Evolutionary conservation across 2,113 vertebrate genomes (phyloP).

Genomic region (Romanogobio albipinnatus): DNA sequence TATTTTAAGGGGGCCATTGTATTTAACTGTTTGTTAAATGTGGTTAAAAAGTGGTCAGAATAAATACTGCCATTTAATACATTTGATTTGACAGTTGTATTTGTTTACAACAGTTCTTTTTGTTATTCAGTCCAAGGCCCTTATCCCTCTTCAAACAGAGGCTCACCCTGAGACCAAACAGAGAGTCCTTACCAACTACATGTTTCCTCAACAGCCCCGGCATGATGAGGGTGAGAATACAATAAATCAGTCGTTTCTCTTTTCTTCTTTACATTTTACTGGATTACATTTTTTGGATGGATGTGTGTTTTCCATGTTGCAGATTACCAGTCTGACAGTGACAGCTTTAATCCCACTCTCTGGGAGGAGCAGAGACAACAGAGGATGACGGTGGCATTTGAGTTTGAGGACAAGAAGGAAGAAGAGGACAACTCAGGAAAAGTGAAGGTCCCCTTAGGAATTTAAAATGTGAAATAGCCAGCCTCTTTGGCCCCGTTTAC

Average conservation of each 20-base stretch:
- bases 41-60: not conserved
- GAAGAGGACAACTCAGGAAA: conserved; percentile 94
- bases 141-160: conserved; percentile 98
- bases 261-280: conserved; percentile 7
- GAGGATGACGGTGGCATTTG: conserved; percentile 98
- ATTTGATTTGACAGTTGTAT: not conserved
- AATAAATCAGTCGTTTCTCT: not conserved
- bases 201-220: conserved; percentile 98
- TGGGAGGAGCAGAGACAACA: conserved; percentile 99
- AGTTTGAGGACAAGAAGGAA: conserved; percentile 98
- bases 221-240: conserved; percentile 88
- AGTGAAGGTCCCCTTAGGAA: conserved; percentile 77
- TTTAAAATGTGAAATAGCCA: not conserved
- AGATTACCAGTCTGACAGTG: conserved; percentile 99
- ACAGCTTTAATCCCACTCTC: conserved; percentile 96
- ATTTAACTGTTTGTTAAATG: not conserved
- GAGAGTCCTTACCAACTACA: conserved; percentile 98
- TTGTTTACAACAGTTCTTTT: not conserved
- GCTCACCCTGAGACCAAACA: conserved; percentile 98
- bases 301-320: conserved; percentile 34
- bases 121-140: conserved; percentile 90
- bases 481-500: not conserved
- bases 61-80: not conserved
- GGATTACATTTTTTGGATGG: not conserved
- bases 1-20: not conserved